Conservation (phyloP, 2,113 vertebrate genomes). For the Cololabis saira region DNA sequence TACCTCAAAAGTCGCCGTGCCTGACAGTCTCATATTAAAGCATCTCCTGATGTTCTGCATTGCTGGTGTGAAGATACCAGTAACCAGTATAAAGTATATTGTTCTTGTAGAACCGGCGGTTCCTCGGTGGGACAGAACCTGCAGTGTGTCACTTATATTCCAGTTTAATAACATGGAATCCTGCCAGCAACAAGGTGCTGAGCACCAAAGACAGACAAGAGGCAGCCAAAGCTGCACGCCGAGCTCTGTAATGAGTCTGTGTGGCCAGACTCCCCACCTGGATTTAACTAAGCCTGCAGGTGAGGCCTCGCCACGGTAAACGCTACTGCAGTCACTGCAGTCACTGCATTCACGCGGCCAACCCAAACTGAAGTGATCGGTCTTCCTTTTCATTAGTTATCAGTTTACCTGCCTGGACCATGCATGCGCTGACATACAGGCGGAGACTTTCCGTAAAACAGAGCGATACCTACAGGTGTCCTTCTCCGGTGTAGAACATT, state of each 20-base stretch:
- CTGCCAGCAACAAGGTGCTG: not conserved
- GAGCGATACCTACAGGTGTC: too few species aligned
- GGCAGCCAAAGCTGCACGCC: not conserved
- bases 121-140: constrained; percentile 3
- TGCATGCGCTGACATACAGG: too few species aligned
- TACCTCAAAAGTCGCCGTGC: constrained; percentile 36
- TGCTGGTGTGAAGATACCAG: constrained; percentile 7
- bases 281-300: too few species aligned
- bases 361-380: too few species aligned
- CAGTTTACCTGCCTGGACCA: too few species aligned
- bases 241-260: not conserved
- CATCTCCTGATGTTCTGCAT: constrained; percentile 5
- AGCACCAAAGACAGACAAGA: constrained; percentile 11
- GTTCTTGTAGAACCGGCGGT: constrained; percentile 18
- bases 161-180: not conserved
- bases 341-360: too few species aligned
- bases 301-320: too few species aligned
- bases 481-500: too few species aligned
- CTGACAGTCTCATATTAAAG: constrained; percentile 41
- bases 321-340: too few species aligned
- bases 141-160: constrained; percentile 21
- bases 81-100: constrained; percentile 14
- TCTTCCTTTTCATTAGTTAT: too few species aligned
- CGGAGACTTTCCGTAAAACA: too few species aligned
- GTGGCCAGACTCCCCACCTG: too few species aligned